Evolutionary conservation across 2,797 vertebrate species (phyloP), one percentile per base, ranked within the genome.

Genomic region (Clarias pachynema): DNA sequence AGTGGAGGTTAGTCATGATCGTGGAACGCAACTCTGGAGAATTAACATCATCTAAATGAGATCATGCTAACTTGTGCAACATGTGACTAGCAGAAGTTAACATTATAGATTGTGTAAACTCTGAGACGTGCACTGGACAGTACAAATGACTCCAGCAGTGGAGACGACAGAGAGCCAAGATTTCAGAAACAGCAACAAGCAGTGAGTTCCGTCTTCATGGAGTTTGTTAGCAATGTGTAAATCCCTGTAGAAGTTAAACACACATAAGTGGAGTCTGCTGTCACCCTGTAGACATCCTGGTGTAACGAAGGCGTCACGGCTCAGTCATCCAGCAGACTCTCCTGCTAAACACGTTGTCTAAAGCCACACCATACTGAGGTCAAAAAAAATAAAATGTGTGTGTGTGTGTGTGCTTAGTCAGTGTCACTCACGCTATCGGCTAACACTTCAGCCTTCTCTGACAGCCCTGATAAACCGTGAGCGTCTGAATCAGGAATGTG

Each of bases 401-500:
- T 53, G 72, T 74, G 14, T 75, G 49, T 75, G 73, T 31, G 49
- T 56, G 26, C 2, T 12, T 8, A 56, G n/a, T 31, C 14, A 26
- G 6, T 8, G 70, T 18, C 24, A 73, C 70, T 49, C 5, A n/a
- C 2, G n/a, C 70, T 73, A 53, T 49, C 24, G 26, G 44, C 44
- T 73, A 53, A 73, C n/a, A 18, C 26, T 18, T 75, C 26, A 31
- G 16, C 4, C 26, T 31, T 75, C 26, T 12, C 26, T 22, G 49
- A 57, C 73, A 20, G 73, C 37, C 65, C 60, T n/a, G 40, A 8
- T 60, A 80, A 57, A 31, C 16, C 6, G 60, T 26, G 24, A 80
- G 14, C 8, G 14, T 26, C 7, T 53, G 37, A 63, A 66, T 65
- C 70, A 85, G 16, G 78, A 89, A 84, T 85, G 79, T 44, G 53